Base-by-base conservation (phyloP, 2,113 vertebrate genomes). In the Mustela lutreola region DNA sequence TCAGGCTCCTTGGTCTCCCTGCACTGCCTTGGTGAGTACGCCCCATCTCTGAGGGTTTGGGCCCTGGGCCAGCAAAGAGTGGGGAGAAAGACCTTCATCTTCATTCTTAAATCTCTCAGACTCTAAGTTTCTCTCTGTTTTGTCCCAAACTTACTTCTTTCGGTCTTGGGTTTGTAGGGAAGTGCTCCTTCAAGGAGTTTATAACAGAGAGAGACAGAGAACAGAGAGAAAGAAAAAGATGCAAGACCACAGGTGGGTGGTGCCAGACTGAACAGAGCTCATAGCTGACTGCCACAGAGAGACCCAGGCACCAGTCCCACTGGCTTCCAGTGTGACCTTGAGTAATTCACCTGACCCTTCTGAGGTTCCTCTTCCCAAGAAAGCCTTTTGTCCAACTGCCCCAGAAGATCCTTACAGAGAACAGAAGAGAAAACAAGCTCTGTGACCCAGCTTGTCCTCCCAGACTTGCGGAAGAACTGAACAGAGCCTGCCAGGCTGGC, bases 11-110 rank as follows among this genome's bases (percentile, higher is more conserved):
- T 93, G 1, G 98, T 99, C 63, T 98, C 99, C 0, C 98, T 99
- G 93, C 18, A 94, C 2, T 99, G 99, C 31, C 97, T 98, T 63
- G 96, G 99, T 99, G 94, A 99, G 99, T 99, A 39, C 0, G 0
- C 11, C 48, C 26, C 6, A 1, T 76, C 60, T 91, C 89, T 4
- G 71, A 85, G 39, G 15, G 82, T 12, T 67, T 26, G 53, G 76
- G 91, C n/a, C 28, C 76, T 71, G 5, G 48, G 33, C 53, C 62
- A 53, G 48, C 39, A 42, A 7, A 4, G 24, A 39, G 11, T 26
- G 58, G 2, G 33, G 14, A 78, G 56, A 7, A 93, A 76, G 42
- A 3, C 9, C 10, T 80, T 56, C 31, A 11, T 22, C 60, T 16
- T 79, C 93, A 70, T 63, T 83, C 75, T 9, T 89, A 50, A 80